Conservation (phyloP, 2,888 invertebrate species). For the Pimpla rufipes region DNA sequence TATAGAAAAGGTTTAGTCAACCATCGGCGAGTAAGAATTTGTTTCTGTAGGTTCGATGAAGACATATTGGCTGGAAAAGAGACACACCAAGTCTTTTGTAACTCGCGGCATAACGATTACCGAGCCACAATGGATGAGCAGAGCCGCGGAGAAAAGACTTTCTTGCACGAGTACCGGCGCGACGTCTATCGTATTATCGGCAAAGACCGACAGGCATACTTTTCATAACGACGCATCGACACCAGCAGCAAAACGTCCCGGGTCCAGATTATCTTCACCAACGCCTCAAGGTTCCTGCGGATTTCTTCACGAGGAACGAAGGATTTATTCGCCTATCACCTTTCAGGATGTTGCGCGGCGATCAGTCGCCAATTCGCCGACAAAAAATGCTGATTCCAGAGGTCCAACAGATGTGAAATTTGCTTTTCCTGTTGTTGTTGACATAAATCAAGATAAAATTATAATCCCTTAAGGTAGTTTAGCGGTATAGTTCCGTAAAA, state of each 20-base stretch:
- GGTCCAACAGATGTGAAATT: slow-evolving; percentile 74
- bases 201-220: slow-evolving; percentile 63
- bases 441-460: too few species aligned
- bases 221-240: slow-evolving; percentile 10
- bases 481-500: too few species aligned
- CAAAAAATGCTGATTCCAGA: slow-evolving; percentile 85
- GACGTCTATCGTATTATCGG: slow-evolving; percentile 15
- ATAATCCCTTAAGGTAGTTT: too few species aligned
- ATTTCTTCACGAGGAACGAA: slow-evolving; percentile 88
- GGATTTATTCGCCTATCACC: slow-evolving; percentile 94
- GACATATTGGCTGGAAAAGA: slow-evolving; percentile 94
- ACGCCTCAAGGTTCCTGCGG: slow-evolving; percentile 70
- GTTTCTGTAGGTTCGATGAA: slow-evolving; percentile 90
- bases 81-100: slow-evolving; percentile 88
- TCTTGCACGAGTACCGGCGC: slow-evolving; percentile 65
- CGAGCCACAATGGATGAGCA: slow-evolving; percentile 81
- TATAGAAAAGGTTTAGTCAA: too few species aligned
- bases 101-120: slow-evolving; percentile 80
- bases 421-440: background rate
- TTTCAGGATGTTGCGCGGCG: slow-evolving; percentile 93
- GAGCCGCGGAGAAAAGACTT: slow-evolving; percentile 84
- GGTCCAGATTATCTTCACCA: slow-evolving; percentile 66
- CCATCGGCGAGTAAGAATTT: background rate
- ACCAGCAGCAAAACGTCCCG: slow-evolving; percentile 58
- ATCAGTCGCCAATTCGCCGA: slow-evolving; percentile 92